Percentiles rank a stretch among this genome's conserved stretches.
phyloP scores from a whole-genome alignment of 2,113 vertebrate genomes.

The Amphiprion percula region DNA sequence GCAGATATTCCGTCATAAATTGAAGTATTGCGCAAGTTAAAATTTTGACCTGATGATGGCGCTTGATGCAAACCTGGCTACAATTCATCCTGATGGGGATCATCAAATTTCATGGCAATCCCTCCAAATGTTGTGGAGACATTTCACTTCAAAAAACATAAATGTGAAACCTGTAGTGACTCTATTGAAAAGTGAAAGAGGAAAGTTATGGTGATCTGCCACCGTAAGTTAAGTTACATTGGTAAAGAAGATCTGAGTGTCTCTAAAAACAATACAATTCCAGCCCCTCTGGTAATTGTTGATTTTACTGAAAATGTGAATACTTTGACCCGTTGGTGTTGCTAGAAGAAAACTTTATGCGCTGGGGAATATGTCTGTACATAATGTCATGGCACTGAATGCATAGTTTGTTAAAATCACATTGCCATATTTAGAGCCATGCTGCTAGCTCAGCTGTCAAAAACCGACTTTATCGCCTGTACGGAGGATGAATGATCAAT shows the following conservation, averaged over 20 bases:
- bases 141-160: neutral
- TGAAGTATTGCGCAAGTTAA: neutral
- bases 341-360: neutral
- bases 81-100: neutral
- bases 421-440: neutral
- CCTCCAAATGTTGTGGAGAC: neutral
- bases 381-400: too few relatives aligned
- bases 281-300: neutral
- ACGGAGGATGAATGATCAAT: slow-evolving; percentile 16
- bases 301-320: neutral
- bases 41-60: neutral
- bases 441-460: neutral
- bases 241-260: too few relatives aligned
- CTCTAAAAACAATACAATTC: neutral
- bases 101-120: neutral
- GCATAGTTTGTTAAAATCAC: too few relatives aligned
- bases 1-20: too few relatives aligned
- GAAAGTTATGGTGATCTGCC: too few relatives aligned
- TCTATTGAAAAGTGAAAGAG: too few relatives aligned
- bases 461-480: slow-evolving; percentile 8
- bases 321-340: neutral
- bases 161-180: neutral
- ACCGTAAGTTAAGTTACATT: too few relatives aligned
- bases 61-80: neutral
- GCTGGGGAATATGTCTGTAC: neutral